Conservation (phyloP, 2,888 invertebrate genomes). For the Ommatoiulus sabulosus region DNA sequence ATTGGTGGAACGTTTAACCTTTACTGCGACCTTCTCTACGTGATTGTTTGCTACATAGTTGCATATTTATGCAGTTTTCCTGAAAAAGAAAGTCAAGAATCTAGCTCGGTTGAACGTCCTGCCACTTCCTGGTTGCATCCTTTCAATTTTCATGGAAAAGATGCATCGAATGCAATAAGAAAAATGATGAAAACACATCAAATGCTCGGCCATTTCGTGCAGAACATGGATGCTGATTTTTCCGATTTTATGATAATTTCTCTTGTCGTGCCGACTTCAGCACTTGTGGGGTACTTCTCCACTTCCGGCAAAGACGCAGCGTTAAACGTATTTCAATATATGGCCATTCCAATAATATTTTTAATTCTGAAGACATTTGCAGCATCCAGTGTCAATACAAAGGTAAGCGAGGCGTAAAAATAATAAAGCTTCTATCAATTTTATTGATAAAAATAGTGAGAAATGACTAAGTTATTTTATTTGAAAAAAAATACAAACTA, state of each 20-base stretch:
- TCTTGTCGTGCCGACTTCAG: neutral
- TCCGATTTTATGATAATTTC: neutral
- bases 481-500: no score
- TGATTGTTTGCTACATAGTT: neutral
- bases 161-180: neutral
- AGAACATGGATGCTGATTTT: neutral
- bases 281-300: neutral
- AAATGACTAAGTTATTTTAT: no score
- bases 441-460: no score
- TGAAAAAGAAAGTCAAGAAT: neutral
- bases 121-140: neutral
- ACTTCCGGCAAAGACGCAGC: neutral
- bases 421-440: no score
- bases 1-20: neutral
- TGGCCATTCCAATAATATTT: neutral
- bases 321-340: neutral
- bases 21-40: neutral
- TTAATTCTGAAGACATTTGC: neutral
- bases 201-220: neutral
- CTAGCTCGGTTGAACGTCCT: neutral
- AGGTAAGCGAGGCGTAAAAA: neutral
- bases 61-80: neutral
- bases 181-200: neutral
- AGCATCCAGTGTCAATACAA: neutral
- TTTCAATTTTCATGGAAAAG: neutral